Base-by-base conservation (phyloP, 2,113 vertebrate genomes). In the Cromileptes altivelis region DNA sequence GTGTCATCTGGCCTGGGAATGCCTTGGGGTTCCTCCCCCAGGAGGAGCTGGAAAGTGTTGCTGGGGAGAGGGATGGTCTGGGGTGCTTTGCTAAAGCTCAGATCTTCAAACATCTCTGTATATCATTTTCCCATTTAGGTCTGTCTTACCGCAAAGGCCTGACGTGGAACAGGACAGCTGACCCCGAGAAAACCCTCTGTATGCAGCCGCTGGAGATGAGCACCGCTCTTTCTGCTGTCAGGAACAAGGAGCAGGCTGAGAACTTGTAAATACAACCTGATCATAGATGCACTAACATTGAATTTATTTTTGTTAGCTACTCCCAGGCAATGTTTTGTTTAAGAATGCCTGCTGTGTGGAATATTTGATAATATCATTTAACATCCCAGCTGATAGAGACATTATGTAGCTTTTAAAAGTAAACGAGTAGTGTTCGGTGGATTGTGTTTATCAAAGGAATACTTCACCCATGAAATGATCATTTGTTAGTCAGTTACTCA, bases 81-180 rank as follows among this genome's bases (percentile, higher is more conserved):
- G 30, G 30, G 30, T 4, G 30, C 4, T 30, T 30, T 30, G 30
- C 30, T 10, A 55, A 53, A 50, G 4, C 1, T 12, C 25, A 3
- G 18, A 4, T 52, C 25, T 21, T 33, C 3, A 12, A 30, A 42
- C 19, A 49, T 37, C 21, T 40, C 50, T 33, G 12, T 2, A 3
- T 2, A 3, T 58, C 0, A 3, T 23, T 40, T 1, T 57, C 19
- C 27, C n/a, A 3, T 14, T 86, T 6, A 99, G 98, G 98, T 86
- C 94, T 99, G 89, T 99, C 98, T 0, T 99, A 99, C 90, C 96
- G 98, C 40, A 98, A 97, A 90, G 98, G 98, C 37, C 92, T 99
- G 23, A 90, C 92, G 0, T 99, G 97, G 98, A 94, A 86, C 75
- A 96, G 95, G 83, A 95, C 94, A 0, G 91, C 94, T 33, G 93